phyloP scores from a whole-genome alignment of 2,888 invertebrate genomes.

The Marasmarcha lunaedactyla region DNA sequence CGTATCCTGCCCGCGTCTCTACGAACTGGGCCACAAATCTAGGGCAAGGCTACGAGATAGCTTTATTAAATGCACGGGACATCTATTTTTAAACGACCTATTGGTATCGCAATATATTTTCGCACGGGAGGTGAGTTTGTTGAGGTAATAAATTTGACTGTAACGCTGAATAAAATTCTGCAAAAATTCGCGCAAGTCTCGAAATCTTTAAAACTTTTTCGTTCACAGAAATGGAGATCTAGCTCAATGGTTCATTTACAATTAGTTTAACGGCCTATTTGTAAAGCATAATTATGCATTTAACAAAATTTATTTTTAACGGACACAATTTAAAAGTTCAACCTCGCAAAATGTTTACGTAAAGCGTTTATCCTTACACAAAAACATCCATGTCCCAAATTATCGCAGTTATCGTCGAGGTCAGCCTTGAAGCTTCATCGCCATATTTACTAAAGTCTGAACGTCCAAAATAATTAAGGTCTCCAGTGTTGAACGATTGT shows the following conservation, averaged over 20 bases:
- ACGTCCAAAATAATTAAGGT: constrained; percentile 37
- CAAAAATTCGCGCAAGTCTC: too few relatives aligned
- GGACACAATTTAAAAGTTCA: constrained; percentile 26
- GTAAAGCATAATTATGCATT: too few relatives aligned
- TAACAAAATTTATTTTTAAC: too few relatives aligned
- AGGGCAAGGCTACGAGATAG: constrained; percentile 40
- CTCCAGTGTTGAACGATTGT: background rate
- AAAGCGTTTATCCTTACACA: background rate
- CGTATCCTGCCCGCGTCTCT: constrained; percentile 44
- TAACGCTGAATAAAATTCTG: too few relatives aligned
- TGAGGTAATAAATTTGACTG: too few relatives aligned
- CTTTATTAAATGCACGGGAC: background rate
- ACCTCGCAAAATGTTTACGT: background rate
- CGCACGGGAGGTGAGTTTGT: too few relatives aligned
- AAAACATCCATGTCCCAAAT: constrained; percentile 44
- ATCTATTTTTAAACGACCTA: background rate
- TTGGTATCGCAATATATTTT: too few relatives aligned
- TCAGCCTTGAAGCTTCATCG: constrained; percentile 57
- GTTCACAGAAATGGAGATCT: too few relatives aligned
- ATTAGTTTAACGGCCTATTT: too few relatives aligned
- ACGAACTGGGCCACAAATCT: constrained; percentile 47
- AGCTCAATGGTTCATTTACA: too few relatives aligned
- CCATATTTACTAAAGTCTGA: constrained; percentile 45
- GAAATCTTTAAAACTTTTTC: too few relatives aligned
- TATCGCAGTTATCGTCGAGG: constrained; percentile 60